Conservation (phyloP, 2,888 invertebrate genomes). For the Tenthredo scrophulariae region DNA sequence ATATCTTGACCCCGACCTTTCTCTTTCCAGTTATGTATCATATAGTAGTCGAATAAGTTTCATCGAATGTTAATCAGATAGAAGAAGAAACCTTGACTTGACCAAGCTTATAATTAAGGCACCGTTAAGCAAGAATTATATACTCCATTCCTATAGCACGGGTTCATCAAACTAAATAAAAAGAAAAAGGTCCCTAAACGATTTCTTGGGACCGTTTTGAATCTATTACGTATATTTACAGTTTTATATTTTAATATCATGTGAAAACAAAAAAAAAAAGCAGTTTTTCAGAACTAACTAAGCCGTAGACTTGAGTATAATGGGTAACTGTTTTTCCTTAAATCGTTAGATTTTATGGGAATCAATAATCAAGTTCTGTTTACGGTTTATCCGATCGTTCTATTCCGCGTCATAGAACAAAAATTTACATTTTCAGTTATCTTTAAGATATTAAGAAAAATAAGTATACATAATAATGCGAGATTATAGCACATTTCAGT, state of each 20-base stretch:
- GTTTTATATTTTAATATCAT: conserved; percentile 45
- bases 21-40: conserved; percentile 52
- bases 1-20: conserved; percentile 51
- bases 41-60: conserved; percentile 27
- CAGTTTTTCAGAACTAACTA: not conserved
- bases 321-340: conserved; percentile 10
- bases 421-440: conserved; percentile 1
- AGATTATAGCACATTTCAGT: not conserved
- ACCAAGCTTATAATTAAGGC: conserved; percentile 44
- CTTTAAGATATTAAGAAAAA: not conserved
- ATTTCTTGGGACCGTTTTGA: conserved; percentile 19
- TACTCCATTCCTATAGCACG: not conserved
- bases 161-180: conserved; percentile 43
- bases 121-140: conserved; percentile 46
- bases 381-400: not conserved
- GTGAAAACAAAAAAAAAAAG: conserved; percentile 51
- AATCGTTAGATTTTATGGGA: not conserved
- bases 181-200: not conserved
- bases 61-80: conserved; percentile 44
- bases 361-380: conserved; percentile 13
- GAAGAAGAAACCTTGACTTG: not conserved
- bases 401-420: not conserved
- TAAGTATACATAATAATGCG: not conserved
- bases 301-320: not conserved
- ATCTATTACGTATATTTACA: conserved; percentile 39